Percentiles rank a stretch among this genome's conserved stretches.
phyloP scores from a whole-genome alignment of 2,113 vertebrate species.

The Sinocyclocheilus grahami region DNA sequence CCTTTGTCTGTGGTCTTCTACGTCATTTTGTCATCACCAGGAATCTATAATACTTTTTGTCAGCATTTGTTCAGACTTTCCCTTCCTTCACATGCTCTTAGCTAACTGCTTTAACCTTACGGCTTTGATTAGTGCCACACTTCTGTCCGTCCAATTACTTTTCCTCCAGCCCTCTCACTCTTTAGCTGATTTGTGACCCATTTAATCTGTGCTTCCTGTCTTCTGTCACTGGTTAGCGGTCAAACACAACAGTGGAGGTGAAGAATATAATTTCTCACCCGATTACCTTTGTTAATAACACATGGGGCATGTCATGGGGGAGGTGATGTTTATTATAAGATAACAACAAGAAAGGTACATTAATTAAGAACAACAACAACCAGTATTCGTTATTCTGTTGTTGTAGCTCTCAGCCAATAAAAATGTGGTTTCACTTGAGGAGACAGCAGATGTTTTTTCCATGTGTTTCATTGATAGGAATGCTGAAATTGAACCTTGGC shows the following conservation, averaged over 20 bases:
- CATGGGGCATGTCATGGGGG: too few relatives aligned
- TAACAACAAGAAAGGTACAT: neutral
- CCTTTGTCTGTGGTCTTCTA: neutral
- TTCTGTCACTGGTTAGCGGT: conserved; percentile 9
- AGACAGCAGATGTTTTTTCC: too few relatives aligned
- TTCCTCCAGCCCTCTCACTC: conserved; percentile 9
- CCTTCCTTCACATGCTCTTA: neutral
- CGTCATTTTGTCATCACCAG: neutral
- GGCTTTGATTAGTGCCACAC: conserved; percentile 36
- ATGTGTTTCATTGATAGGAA: too few relatives aligned
- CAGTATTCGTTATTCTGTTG: neutral
- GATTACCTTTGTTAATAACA: neutral
- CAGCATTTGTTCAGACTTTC: conserved; percentile 9
- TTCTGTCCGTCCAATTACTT: conserved; percentile 32
- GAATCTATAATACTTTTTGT: conserved; percentile 7
- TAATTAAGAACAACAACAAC: neutral
- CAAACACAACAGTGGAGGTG: neutral
- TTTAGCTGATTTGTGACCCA: conserved; percentile 34
- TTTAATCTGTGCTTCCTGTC: conserved; percentile 39
- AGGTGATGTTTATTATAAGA: conserved; percentile 16
- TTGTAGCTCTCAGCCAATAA: too few relatives aligned
- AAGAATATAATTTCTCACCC: neutral
- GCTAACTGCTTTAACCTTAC: conserved; percentile 22
- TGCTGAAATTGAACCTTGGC: too few relatives aligned
- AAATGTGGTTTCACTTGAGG: too few relatives aligned